Percentiles rank a stretch among this genome's conserved stretches.
These are phyloP conservation scores for Chiloscyllium punctatum DNA, from an alignment of 2,797 vertebrate species.

Conservation along the genomic window DNA sequence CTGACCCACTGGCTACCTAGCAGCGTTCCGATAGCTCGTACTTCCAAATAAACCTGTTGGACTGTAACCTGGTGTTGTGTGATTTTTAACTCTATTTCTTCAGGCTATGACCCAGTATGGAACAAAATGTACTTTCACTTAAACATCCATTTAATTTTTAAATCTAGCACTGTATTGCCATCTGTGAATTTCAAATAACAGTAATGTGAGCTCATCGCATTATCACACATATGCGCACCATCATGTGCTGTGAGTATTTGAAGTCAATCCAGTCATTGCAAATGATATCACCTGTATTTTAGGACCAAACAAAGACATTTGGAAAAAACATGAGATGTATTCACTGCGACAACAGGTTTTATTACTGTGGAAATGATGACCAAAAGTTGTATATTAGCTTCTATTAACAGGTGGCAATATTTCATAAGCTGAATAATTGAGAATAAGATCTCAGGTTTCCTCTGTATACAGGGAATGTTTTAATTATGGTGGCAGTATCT, in stretches of 20 bases:
- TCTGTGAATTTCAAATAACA: background rate
- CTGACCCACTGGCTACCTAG: too few relatives aligned
- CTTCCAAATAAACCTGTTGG: too few relatives aligned
- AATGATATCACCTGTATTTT: background rate
- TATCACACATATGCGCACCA: background rate
- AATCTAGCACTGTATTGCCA: background rate
- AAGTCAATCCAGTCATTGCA: background rate
- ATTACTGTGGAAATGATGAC: background rate
- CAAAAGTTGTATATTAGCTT: background rate
- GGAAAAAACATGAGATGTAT: background rate
- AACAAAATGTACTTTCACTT: background rate
- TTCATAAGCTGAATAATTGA: background rate
- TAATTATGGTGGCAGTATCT: background rate
- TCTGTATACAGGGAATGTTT: background rate
- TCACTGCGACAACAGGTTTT: background rate
- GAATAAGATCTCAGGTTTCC: background rate
- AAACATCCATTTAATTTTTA: background rate
- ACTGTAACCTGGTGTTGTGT: too few relatives aligned
- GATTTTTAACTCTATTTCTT: background rate
- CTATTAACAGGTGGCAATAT: background rate
- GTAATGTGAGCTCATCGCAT: background rate
- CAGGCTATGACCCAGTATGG: background rate
- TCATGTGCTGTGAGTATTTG: background rate
- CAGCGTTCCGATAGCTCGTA: too few relatives aligned
- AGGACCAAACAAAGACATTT: background rate